These are phyloP conservation scores for Maccullochella peelii DNA, from an alignment of 2,113 vertebrate species.

Conservation along the genomic window DNA sequence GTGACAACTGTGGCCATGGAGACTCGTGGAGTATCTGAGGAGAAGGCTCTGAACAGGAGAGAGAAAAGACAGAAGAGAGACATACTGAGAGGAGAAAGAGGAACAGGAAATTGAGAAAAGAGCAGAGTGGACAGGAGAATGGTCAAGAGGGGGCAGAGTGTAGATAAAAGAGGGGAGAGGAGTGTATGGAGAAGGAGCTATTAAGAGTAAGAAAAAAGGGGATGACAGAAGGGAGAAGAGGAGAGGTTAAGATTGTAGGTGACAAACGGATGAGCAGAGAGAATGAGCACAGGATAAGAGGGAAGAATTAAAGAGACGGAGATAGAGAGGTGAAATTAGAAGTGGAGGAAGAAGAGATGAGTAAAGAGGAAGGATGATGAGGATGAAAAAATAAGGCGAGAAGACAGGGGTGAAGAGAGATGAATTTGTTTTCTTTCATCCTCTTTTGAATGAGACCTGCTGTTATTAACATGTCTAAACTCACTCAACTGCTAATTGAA, in stretches of 20 bases:
- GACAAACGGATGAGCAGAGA: not conserved
- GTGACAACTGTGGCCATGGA: slow-evolving; percentile 82
- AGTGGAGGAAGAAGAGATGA: not conserved
- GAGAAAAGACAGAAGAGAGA: slow-evolving; percentile 16
- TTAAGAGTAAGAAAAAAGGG: not conserved
- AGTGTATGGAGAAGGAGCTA: not conserved
- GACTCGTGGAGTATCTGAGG: slow-evolving; percentile 67
- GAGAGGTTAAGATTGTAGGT: slow-evolving; percentile 21
- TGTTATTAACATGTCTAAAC: slow-evolving; percentile 19
- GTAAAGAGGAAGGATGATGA: not conserved
- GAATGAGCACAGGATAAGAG: not conserved
- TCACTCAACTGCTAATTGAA: slow-evolving; percentile 9
- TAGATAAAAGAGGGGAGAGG: not conserved
- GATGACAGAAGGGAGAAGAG: not conserved
- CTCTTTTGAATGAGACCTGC: not conserved
- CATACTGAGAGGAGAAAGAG: slow-evolving; percentile 25
- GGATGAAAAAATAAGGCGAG: not conserved
- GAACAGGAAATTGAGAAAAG: slow-evolving; percentile 27
- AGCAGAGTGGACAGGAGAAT: slow-evolving; percentile 2
- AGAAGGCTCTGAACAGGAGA: slow-evolving; percentile 51
- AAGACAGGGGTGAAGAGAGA: not conserved
- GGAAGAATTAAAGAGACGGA: slow-evolving; percentile 8
- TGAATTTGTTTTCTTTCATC: not conserved
- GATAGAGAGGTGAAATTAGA: not conserved
- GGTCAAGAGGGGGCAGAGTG: slow-evolving; percentile 20